Evolutionary conservation across 2,888 invertebrate genomes (phyloP).

Genomic region (Dryadula phaetusa): DNA sequence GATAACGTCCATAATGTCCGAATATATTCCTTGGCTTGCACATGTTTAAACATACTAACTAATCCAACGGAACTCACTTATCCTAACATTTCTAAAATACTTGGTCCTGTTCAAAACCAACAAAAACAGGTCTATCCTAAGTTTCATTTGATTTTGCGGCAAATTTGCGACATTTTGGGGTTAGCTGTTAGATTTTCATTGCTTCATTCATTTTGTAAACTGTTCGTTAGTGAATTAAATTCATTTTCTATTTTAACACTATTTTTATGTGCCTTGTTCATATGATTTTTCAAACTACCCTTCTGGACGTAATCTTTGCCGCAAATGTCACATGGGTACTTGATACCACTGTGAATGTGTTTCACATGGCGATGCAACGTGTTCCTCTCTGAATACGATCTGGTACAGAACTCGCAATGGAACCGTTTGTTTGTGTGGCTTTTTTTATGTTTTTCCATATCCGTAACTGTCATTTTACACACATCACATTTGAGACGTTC

Average conservation of each 20-base stretch:
- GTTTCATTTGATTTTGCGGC: no score
- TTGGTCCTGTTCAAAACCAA: no score
- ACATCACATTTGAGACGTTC: constrained; percentile 41
- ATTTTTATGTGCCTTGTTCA: not conserved
- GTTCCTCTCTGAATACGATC: constrained; percentile 43
- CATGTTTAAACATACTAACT: no score
- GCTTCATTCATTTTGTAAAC: no score
- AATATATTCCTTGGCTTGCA: no score
- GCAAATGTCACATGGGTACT: constrained; percentile 28
- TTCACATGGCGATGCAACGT: constrained; percentile 48
- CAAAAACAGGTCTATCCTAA: no score
- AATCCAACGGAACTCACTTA: no score
- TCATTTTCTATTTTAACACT: constrained; percentile 5
- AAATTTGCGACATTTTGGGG: no score
- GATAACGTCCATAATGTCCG: no score
- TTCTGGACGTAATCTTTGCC: constrained; percentile 24
- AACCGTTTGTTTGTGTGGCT: constrained; percentile 36
- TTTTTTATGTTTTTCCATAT: constrained; percentile 47
- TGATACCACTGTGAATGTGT: constrained; percentile 20
- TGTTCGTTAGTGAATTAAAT: not conserved
- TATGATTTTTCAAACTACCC: constrained; percentile 24
- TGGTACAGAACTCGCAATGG: constrained; percentile 33
- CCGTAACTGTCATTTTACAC: constrained; percentile 43
- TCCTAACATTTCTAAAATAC: no score
- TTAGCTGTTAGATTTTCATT: no score